Base-by-base conservation (phyloP, 2,113 vertebrate species). In the Catharus minimus region DNA sequence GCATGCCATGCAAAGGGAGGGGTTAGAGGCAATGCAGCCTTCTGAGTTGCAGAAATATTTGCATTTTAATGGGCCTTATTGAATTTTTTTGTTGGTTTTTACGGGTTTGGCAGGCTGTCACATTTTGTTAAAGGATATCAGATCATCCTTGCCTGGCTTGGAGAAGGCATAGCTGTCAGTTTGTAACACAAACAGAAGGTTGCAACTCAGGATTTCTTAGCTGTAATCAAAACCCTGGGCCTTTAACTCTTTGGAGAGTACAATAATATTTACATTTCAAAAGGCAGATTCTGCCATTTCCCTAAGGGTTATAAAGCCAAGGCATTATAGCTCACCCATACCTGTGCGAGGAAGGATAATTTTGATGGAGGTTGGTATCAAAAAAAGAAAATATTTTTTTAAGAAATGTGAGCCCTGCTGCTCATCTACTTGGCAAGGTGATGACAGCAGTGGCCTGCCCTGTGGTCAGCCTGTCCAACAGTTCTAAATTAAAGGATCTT, bases 1-100 rank as follows among this genome's bases (percentile, higher is more conserved):
- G 21, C 24, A 44, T 39, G 32, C 27, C 39, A 73, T 55, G 24
- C 36, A 47, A 82, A 86, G 30, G 61, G 12, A 87, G 27, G 61
- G 13, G 36, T 95, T 86, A 83, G 17, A 52, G 60, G 75, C 10
- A 93, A 65, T 30, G 72, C 21, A 79, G 53, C 55, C 33, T 52
- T 82, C 83, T 38, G 23, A 96, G 33, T 87, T 94, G 64, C 10
- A 74, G 15, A 87, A 86, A 39, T 19, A 27, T 64, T 89, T 94
- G 41, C 38, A 75, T 89, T 88, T 95, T 75, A 88, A 78, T 36
- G 47, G 66, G 9, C 38, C 47, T 81, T 76, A n/a, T 4, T 28
- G 72, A 94, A 85, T 86, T 66, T 57, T 87, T 87, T 58, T 62
- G 33, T 84, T 79, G 49, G 17, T n/a, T 91, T 88, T 73, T 14